These are phyloP conservation scores for Drosophila greeni DNA, from an alignment of 2,888 invertebrate genomes.

Conservation along the genomic window DNA sequence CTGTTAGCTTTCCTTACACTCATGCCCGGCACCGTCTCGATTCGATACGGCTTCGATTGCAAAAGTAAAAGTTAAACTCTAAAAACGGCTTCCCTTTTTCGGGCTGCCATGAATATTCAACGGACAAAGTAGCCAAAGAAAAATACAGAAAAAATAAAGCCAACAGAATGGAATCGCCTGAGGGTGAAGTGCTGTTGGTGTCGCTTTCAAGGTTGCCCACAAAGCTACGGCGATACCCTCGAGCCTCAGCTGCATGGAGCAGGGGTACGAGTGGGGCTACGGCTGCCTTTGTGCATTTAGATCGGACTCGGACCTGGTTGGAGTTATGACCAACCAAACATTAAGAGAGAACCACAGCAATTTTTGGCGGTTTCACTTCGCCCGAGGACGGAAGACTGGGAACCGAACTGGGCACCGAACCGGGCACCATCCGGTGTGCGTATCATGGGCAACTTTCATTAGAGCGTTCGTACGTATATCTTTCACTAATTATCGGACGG, in stretches of 20 bases:
- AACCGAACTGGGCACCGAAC: background rate
- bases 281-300: background rate
- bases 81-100: conserved; percentile 43
- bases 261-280: background rate
- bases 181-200: conserved; percentile 13
- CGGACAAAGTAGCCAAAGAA: background rate
- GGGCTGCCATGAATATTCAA: conserved; percentile 31
- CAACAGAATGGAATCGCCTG: conserved; percentile 22
- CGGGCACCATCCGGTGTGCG: conserved; percentile 13
- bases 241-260: conserved; percentile 2
- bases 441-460: conserved; percentile 49
- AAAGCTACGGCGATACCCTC: background rate
- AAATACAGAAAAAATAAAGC: conserved; percentile 5
- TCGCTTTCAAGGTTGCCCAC: conserved; percentile 15
- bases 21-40: conserved; percentile 5
- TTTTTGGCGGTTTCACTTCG: conserved; percentile 27
- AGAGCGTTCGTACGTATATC: conserved; percentile 38
- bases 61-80: conserved; percentile 45
- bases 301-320: background rate
- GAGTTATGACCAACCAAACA: no score
- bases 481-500: conserved; percentile 54
- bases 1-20: conserved; percentile 3
- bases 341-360: conserved; percentile 1
- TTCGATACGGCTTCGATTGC: conserved; percentile 28
- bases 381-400: conserved; percentile 13